Conservation (phyloP, 2,797 vertebrate species). For the Choloepus didactylus region DNA sequence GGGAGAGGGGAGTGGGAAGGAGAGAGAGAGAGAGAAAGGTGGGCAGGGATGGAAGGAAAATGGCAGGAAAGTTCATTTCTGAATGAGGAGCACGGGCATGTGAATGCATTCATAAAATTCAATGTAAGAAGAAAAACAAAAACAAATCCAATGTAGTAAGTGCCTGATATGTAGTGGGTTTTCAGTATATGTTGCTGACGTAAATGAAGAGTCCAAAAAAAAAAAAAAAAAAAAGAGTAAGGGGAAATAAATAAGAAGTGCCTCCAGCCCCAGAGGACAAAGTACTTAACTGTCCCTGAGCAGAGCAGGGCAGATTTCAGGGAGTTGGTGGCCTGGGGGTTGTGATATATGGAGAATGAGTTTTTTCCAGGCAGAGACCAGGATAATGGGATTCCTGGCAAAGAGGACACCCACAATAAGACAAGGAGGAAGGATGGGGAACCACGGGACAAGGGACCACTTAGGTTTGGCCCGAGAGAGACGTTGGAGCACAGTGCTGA, state of each 20-base stretch:
- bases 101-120: not conserved
- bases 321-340: no score
- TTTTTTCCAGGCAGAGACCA: not conserved
- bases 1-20: not conserved
- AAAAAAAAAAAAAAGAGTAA: not conserved
- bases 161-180: not conserved
- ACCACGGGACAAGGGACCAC: not conserved
- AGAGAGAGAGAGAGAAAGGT: not conserved
- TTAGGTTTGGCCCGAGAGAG: not conserved
- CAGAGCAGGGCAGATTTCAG: not conserved
- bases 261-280: not conserved
- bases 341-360: not conserved
- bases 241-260: slow-evolving; percentile 5
- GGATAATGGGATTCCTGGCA: not conserved
- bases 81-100: not conserved
- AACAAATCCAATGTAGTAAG: no score
- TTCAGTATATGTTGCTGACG: not conserved
- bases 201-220: not conserved
- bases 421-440: not conserved
- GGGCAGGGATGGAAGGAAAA: not conserved
- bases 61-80: not conserved
- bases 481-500: not conserved
- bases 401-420: not conserved
- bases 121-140: no score
- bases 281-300: no score